A percentile compares a stretch with the other conserved stretches of the same genome.
phyloP scores from a whole-genome alignment of 2,888 invertebrate genomes.

The Cosmopolites sordidus region DNA sequence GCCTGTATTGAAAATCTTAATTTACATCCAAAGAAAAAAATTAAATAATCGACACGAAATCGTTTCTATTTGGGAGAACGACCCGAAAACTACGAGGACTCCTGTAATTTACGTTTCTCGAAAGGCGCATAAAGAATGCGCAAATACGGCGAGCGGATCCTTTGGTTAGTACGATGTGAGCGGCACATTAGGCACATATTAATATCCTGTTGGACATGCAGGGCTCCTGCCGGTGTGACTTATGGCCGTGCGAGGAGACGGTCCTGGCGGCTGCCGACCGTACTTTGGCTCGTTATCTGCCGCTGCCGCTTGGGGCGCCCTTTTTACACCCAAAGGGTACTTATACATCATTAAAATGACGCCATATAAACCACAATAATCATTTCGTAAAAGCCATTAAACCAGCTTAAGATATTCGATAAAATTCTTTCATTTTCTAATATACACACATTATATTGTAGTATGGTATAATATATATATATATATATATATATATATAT shows the following conservation, averaged over 20 bases:
- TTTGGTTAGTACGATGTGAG: constrained; percentile 29
- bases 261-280: constrained; percentile 1
- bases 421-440: too few species aligned
- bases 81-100: neutral
- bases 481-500: too few species aligned
- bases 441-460: too few species aligned
- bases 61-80: neutral
- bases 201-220: constrained; percentile 41
- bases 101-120: constrained; percentile 43
- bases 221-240: constrained; percentile 45
- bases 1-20: too few species aligned
- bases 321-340: neutral
- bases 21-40: too few species aligned
- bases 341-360: too few species aligned
- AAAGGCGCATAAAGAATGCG: constrained; percentile 31
- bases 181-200: constrained; percentile 40
- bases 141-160: constrained; percentile 24
- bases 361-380: too few species aligned
- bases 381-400: too few species aligned
- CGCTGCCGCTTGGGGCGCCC: neutral
- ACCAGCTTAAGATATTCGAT: too few species aligned
- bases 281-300: neutral
- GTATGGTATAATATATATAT: too few species aligned
- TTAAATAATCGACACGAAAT: too few species aligned
- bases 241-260: constrained; percentile 28